Conservation (phyloP, 92 coral and sea anemone species). For the Epizoanthus scotinus region DNA sequence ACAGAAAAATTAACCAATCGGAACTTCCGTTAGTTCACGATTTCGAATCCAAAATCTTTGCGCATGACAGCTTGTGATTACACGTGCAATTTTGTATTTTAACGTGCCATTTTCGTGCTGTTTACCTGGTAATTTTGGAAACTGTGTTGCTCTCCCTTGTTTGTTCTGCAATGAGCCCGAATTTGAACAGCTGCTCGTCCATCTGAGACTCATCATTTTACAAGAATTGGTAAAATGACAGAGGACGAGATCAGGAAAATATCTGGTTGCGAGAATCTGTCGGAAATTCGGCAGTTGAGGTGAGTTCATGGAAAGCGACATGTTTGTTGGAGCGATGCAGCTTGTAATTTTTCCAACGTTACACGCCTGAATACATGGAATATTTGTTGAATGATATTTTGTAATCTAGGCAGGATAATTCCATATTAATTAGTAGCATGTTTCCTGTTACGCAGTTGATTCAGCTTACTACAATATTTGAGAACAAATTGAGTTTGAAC, state of each 20-base stretch:
- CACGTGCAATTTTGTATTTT: conserved; percentile 61
- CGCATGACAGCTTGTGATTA: conserved; percentile 61
- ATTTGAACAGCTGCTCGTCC: background rate
- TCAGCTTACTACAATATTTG: no score
- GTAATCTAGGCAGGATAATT: no score
- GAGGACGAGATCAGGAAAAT: conserved; percentile 71
- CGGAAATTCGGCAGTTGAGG: conserved; percentile 77
- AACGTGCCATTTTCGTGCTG: conserved; percentile 8
- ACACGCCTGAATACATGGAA: no score
- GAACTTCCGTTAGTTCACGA: conserved; percentile 12
- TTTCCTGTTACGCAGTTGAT: no score
- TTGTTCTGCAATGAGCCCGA: conserved; percentile 22
- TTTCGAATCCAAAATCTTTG: conserved; percentile 37
- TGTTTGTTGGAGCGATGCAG: background rate
- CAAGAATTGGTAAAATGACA: conserved; percentile 54
- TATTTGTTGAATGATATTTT: no score
- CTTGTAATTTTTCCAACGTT: background rate
- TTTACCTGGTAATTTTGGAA: conserved; percentile 12
- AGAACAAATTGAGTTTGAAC: no score
- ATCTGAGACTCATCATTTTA: conserved; percentile 48
- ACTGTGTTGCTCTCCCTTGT: conserved; percentile 48
- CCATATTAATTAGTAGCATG: no score
- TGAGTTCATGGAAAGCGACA: conserved; percentile 31
- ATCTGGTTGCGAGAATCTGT: conserved; percentile 66
- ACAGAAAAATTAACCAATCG: conserved; percentile 29